Percentiles rank a stretch among this genome's conserved stretches.
Conservation (phyloP, 2,113 vertebrate species). For the Otolemur garnettii region DNA sequence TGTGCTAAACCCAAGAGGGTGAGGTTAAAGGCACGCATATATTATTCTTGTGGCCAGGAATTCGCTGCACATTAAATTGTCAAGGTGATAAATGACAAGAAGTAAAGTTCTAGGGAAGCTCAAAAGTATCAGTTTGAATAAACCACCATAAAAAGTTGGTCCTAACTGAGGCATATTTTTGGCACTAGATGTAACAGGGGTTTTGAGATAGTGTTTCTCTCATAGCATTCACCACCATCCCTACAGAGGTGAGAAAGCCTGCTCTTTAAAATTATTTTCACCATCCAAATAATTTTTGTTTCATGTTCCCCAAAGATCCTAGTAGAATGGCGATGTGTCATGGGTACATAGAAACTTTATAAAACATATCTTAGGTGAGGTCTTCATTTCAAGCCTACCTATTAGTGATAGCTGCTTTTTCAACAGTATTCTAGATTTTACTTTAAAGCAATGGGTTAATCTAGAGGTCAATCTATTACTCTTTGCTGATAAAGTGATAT, state of each 20-base stretch:
- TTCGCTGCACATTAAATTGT: constrained; percentile 48
- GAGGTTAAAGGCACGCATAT: neutral
- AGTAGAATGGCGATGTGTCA: neutral
- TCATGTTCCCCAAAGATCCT: neutral
- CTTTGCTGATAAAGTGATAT: too few relatives aligned
- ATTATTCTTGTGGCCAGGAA: constrained; percentile 49
- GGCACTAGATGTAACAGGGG: neutral
- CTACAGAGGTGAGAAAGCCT: neutral
- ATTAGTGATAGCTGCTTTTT: neutral
- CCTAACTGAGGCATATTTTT: constrained; percentile 35
- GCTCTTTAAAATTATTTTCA: constrained; percentile 18
- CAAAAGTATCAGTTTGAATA: constrained; percentile 17
- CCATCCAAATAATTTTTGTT: constrained; percentile 28
- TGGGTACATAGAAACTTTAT: neutral
- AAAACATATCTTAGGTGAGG: constrained; percentile 20
- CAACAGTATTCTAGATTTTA: neutral
- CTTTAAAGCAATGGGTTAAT: neutral
- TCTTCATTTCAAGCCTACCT: neutral
- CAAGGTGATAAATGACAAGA: constrained; percentile 64
- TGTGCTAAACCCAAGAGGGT: neutral
- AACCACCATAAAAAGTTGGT: neutral
- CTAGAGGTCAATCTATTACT: too few relatives aligned
- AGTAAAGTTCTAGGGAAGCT: constrained; percentile 47
- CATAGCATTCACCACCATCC: neutral
- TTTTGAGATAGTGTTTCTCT: constrained; percentile 3